A percentile compares a stretch with the other conserved stretches of the same genome.
These are phyloP conservation scores for Macrosoma leucophasiata DNA, from an alignment of 2,888 invertebrate species.

Conservation along the genomic window DNA sequence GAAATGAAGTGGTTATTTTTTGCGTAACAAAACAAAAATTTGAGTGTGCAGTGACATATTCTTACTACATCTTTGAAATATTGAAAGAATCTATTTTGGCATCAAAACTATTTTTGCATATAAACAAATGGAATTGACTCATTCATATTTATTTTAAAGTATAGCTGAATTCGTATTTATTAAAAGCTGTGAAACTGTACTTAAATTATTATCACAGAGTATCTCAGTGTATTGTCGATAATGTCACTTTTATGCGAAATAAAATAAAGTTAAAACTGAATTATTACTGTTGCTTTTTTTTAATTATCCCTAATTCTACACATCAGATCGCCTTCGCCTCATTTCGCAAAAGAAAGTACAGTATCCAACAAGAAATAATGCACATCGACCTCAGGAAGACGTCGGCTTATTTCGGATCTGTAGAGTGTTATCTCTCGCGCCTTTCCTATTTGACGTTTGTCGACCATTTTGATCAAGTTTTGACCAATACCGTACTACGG, in stretches of 20 bases:
- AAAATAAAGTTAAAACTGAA: conserved; percentile 48
- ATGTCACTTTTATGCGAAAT: conserved; percentile 69
- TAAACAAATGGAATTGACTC: conserved; percentile 52
- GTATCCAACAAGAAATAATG: too few species aligned
- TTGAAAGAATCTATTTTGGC: conserved; percentile 46
- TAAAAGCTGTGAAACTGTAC: conserved; percentile 71
- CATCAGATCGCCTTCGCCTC: too few species aligned
- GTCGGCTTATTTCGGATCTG: too few species aligned
- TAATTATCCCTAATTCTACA: too few species aligned
- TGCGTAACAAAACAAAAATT: conserved; percentile 20
- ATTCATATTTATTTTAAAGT: conserved; percentile 34
- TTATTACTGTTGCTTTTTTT: conserved; percentile 5
- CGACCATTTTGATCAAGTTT: too few species aligned
- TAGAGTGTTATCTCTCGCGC: too few species aligned
- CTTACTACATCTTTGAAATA: conserved; percentile 14
- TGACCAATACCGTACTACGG: too few species aligned
- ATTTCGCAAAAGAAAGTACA: too few species aligned
- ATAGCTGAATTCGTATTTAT: conserved; percentile 51
- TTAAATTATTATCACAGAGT: conserved; percentile 65
- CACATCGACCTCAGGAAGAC: too few species aligned
- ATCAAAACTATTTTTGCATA: conserved; percentile 43
- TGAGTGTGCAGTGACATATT: conserved; percentile 12
- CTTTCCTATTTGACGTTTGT: too few species aligned
- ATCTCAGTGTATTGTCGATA: conserved; percentile 65
- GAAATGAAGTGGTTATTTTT: conserved; percentile 26